Percentiles rank a stretch among this genome's conserved stretches.
These are phyloP conservation scores for Capitella teleta DNA, from an alignment of 1,140 invertebrate species.

Conservation along the genomic window DNA sequence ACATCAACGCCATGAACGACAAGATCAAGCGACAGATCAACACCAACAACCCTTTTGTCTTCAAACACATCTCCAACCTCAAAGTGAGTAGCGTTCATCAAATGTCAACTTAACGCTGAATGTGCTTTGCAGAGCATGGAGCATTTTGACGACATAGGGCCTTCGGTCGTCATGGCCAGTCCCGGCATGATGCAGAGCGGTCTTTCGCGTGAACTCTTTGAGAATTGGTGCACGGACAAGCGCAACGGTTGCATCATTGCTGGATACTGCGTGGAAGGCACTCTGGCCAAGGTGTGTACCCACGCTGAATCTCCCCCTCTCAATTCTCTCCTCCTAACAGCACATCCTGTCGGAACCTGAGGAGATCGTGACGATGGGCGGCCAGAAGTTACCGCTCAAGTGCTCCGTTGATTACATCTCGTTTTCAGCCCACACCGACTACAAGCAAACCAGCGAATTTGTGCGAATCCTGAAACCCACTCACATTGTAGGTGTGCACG, in stretches of 20 bases:
- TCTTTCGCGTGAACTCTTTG: constrained; percentile 91
- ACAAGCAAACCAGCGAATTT: constrained; percentile 97
- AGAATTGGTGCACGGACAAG: constrained; percentile 94
- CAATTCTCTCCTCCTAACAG: constrained; percentile 18
- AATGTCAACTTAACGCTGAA: neutral
- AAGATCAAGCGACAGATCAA: constrained; percentile 90
- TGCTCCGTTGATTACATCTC: constrained; percentile 95
- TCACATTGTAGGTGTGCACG: constrained; percentile 73
- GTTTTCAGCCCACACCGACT: constrained; percentile 98
- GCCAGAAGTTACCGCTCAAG: constrained; percentile 89
- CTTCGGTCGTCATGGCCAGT: constrained; percentile 97
- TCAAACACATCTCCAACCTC: constrained; percentile 96
- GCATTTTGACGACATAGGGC: constrained; percentile 98
- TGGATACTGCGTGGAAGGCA: constrained; percentile 98
- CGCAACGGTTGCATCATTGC: constrained; percentile 98
- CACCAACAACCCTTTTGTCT: constrained; percentile 97
- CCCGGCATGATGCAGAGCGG: constrained; percentile 99
- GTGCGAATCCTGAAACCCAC: constrained; percentile 85
- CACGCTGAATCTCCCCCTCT: neutral
- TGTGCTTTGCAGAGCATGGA: constrained; percentile 70
- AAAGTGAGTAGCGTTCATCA: constrained; percentile 69
- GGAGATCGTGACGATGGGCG: constrained; percentile 87
- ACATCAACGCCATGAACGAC: constrained; percentile 99
- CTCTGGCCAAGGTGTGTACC: constrained; percentile 66
- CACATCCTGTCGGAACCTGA: constrained; percentile 95